These are phyloP conservation scores for Tursiops truncatus DNA, from an alignment of 2,113 vertebrate species.

Conservation along the genomic window DNA sequence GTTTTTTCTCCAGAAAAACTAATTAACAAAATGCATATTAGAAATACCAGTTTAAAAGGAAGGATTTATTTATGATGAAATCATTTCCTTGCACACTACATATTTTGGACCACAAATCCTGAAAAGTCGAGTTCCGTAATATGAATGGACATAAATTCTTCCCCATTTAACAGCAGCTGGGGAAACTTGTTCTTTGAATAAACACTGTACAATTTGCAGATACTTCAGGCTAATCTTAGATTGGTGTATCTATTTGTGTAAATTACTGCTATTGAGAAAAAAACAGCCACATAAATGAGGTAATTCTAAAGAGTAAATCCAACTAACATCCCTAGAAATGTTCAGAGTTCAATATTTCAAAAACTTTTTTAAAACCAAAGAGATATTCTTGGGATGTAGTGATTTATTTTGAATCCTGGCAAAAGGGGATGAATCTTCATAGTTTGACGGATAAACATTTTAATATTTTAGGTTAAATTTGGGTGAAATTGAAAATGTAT, in stretches of 20 bases:
- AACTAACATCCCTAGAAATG: conserved; percentile 2
- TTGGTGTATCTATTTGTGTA: neutral
- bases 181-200: neutral
- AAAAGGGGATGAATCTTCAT: neutral
- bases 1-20: neutral
- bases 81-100: neutral
- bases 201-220: neutral
- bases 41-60: neutral
- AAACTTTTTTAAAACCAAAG: neutral
- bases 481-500: neutral
- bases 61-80: neutral
- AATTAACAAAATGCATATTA: neutral
- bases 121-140: neutral
- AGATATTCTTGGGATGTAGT: neutral
- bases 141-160: neutral
- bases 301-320: conserved; percentile 5
- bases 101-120: neutral
- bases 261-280: neutral
- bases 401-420: neutral
- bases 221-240: neutral
- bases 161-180: neutral
- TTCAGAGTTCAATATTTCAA: conserved; percentile 20
- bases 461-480: neutral
- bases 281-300: neutral
- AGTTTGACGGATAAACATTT: neutral